These are phyloP conservation scores for Phalacrocorax aristotelis DNA, from an alignment of 2,113 vertebrate species.

Conservation along the genomic window DNA sequence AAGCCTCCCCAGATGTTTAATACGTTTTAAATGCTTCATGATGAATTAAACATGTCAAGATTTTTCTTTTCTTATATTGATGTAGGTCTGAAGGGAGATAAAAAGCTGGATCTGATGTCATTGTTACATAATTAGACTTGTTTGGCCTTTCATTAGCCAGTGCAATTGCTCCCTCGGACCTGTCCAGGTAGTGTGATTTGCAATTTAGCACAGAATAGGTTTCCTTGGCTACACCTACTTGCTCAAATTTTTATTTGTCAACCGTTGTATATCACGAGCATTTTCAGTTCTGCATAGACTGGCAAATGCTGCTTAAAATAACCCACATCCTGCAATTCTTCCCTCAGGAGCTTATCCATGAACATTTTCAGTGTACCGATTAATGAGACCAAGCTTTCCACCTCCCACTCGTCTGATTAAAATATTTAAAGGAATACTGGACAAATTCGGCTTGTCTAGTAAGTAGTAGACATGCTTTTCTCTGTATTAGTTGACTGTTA, in stretches of 20 bases:
- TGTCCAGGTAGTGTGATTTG: background rate
- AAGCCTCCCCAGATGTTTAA: background rate
- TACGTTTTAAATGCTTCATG: background rate
- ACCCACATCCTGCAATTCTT: background rate
- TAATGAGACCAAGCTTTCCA: constrained; percentile 40
- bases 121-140: background rate
- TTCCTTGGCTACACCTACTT: background rate
- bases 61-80: background rate
- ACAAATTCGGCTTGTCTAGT: background rate
- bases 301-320: constrained; percentile 32
- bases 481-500: background rate
- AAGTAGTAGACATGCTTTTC: background rate
- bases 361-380: background rate
- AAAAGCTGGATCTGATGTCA: background rate
- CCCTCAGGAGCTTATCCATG: constrained; percentile 11
- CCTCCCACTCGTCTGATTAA: background rate
- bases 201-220: constrained; percentile 18
- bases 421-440: constrained; percentile 48
- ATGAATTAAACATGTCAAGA: background rate
- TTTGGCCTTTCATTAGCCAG: constrained; percentile 17
- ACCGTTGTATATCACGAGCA: background rate
- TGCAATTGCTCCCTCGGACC: background rate
- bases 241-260: constrained; percentile 59
- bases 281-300: constrained; percentile 31
- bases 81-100: background rate